Percentiles rank a stretch among this genome's conserved stretches.
phyloP scores from a whole-genome alignment of 35 echinoderm and acorn worm genomes.

The Strongylocentrotus purpuratus region DNA sequence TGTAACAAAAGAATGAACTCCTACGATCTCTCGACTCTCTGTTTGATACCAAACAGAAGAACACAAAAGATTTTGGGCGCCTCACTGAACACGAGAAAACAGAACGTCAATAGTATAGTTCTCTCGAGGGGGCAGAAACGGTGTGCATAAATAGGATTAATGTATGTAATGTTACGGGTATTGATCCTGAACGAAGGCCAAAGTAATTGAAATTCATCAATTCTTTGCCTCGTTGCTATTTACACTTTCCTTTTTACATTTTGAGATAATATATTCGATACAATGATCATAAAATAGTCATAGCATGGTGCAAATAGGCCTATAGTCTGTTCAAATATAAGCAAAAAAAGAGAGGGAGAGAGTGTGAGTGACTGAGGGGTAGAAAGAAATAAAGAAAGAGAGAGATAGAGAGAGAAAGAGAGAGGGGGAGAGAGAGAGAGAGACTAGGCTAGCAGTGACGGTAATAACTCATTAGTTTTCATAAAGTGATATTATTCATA shows the following conservation, averaged over 20 bases:
- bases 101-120: background rate
- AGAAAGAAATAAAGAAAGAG: too few species aligned
- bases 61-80: constrained; percentile 30
- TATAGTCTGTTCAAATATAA: background rate
- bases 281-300: background rate
- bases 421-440: background rate
- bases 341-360: too few species aligned
- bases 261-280: background rate
- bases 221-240: background rate
- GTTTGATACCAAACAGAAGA: background rate
- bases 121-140: background rate
- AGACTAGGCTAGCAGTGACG: too few species aligned
- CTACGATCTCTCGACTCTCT: background rate
- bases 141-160: background rate
- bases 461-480: too few species aligned
- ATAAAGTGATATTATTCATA: too few species aligned
- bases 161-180: background rate
- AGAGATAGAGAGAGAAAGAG: background rate
- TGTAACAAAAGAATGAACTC: constrained; percentile 19
- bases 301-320: background rate
- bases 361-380: too few species aligned
- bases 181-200: background rate
- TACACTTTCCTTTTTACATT: background rate
- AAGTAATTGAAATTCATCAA: background rate
- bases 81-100: constrained; percentile 5